Evolutionary conservation across 2,113 vertebrate species (phyloP).

Genomic region (Sitta europaea): DNA sequence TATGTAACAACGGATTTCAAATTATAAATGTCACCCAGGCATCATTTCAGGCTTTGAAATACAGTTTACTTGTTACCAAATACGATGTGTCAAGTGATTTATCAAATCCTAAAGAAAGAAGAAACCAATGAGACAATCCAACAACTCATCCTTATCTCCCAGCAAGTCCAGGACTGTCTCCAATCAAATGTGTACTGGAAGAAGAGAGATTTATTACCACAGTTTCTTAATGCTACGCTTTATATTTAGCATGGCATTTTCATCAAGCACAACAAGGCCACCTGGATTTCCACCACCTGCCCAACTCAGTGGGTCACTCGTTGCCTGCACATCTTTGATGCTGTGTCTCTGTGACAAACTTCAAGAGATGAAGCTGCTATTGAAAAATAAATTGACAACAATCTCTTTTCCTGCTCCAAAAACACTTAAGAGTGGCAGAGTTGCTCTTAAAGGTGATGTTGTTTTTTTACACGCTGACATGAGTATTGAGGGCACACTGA

Average conservation of each 20-base stretch:
- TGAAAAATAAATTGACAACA: background rate
- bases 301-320: accelerated
- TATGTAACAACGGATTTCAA: background rate
- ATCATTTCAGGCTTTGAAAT: background rate
- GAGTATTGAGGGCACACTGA: background rate
- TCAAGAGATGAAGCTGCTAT: background rate
- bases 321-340: background rate
- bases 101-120: background rate
- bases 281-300: background rate
- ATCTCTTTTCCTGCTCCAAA: background rate
- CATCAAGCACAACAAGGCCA: background rate
- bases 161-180: conserved; percentile 8
- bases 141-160: background rate
- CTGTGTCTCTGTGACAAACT: background rate
- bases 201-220: conserved; percentile 14
- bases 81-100: background rate
- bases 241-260: background rate
- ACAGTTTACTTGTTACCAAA: background rate
- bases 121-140: background rate
- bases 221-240: background rate
- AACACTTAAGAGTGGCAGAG: background rate
- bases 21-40: background rate
- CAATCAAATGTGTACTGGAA: background rate
- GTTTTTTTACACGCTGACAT: background rate
- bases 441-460: background rate